Percentiles rank a stretch among this genome's conserved stretches.
These are phyloP conservation scores for Lerista edwardsae DNA, from an alignment of 2,797 vertebrate genomes.

Conservation along the genomic window DNA sequence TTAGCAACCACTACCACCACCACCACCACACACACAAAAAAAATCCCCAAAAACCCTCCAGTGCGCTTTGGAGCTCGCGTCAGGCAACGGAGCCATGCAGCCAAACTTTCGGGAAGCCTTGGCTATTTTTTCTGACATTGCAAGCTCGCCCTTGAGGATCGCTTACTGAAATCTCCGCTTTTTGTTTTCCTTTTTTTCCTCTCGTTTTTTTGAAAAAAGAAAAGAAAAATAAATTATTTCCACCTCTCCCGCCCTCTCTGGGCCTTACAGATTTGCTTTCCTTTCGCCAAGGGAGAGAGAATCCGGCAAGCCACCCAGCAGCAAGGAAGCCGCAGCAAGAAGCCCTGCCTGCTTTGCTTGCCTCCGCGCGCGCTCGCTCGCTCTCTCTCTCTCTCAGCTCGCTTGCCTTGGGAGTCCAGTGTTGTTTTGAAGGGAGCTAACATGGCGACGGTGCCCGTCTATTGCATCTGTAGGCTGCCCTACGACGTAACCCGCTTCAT, in stretches of 20 bases:
- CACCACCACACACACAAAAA: background rate
- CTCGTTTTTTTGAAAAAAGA: too few species aligned
- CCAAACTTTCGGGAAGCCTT: constrained; percentile 60
- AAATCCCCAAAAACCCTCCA: constrained; percentile 15
- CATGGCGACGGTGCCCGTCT: constrained; percentile 99
- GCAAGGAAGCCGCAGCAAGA: constrained; percentile 52
- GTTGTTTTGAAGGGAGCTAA: constrained; percentile 87
- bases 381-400: constrained; percentile 11
- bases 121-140: constrained; percentile 49
- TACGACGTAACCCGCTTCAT: constrained; percentile 99
- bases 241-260: constrained; percentile 19
- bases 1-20: constrained; percentile 53
- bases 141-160: constrained; percentile 63
- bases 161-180: constrained; percentile 47
- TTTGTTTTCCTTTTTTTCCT: background rate
- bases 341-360: constrained; percentile 35
- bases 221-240: background rate
- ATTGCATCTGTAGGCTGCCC: constrained; percentile 98
- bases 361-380: background rate
- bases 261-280: constrained; percentile 26
- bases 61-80: constrained; percentile 43
- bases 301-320: constrained; percentile 24
- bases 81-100: constrained; percentile 57
- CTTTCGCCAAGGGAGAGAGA: constrained; percentile 24
- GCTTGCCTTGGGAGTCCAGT: constrained; percentile 71